A percentile compares a stretch with the other conserved stretches of the same genome.
Conservation (phyloP, 2,113 vertebrate genomes). For the Tetrao urogallus region DNA sequence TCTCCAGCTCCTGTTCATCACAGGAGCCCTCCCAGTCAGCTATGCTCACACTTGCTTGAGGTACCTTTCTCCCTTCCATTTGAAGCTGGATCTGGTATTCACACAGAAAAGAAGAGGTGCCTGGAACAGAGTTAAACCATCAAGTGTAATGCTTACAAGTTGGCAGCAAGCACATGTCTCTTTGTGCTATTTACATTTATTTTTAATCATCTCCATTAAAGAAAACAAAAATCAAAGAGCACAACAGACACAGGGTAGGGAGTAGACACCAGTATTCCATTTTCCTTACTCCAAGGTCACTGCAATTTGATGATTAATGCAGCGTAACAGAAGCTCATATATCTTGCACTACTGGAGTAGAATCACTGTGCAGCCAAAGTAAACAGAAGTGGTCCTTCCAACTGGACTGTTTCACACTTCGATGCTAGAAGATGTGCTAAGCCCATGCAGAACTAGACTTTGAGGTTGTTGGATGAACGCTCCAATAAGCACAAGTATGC, state of each 20-base stretch:
- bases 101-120: not conserved
- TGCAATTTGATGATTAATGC: not conserved
- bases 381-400: not conserved
- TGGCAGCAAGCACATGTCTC: not conserved
- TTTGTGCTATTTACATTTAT: not conserved
- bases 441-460: not conserved
- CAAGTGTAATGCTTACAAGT: not conserved
- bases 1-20: not conserved
- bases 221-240: not conserved
- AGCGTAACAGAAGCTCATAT: not conserved
- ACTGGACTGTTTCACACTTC: not conserved
- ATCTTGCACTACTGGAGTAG: not conserved
- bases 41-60: not conserved
- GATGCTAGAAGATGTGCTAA: not conserved
- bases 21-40: not conserved
- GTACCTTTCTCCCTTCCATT: not conserved
- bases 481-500: not conserved
- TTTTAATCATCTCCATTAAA: not conserved
- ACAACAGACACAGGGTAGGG: not conserved
- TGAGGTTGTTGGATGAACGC: slow-evolving; percentile 12
- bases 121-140: not conserved
- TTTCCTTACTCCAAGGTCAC: not conserved
- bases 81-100: not conserved
- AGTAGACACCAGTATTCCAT: not conserved
- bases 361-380: not conserved